phyloP scores from a whole-genome alignment of 2,797 vertebrate genomes.

The Zenarchopterus dispar region DNA sequence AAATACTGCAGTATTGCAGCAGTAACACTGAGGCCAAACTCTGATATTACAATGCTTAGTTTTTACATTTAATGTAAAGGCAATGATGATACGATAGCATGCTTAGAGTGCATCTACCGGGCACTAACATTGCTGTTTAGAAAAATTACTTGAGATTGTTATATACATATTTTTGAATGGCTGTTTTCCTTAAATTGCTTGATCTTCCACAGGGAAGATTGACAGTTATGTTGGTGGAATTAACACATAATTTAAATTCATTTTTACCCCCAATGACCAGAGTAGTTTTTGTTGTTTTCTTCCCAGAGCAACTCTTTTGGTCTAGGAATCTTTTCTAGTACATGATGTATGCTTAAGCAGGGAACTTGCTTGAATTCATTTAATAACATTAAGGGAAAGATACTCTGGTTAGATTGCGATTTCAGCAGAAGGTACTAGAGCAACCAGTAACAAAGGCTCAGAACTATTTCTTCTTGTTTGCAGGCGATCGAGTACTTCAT shows the following conservation, averaged over 20 bases:
- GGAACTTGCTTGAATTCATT: neutral
- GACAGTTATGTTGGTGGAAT: neutral
- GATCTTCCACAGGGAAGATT: neutral
- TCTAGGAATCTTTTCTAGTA: conserved; percentile 16
- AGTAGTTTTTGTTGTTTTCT: neutral
- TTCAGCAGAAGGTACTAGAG: conserved; percentile 9
- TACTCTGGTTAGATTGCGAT: conserved; percentile 14
- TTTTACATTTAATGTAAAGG: neutral
- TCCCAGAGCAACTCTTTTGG: neutral
- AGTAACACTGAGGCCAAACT: neutral
- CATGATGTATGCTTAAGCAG: neutral
- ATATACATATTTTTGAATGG: neutral
- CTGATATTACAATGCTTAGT: neutral
- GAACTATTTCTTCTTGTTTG: neutral
- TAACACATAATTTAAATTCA: neutral
- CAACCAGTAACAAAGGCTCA: conserved; percentile 14
- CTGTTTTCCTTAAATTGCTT: neutral
- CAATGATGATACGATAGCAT: neutral
- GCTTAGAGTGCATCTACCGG: no score
- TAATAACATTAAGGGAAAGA: conserved; percentile 20
- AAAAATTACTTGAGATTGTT: neutral
- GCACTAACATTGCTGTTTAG: neutral
- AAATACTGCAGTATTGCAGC: conserved; percentile 14
- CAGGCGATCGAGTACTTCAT: neutral
- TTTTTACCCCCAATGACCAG: neutral